Base-by-base conservation (phyloP, 2,888 invertebrate species). In the Parnassius apollo region DNA sequence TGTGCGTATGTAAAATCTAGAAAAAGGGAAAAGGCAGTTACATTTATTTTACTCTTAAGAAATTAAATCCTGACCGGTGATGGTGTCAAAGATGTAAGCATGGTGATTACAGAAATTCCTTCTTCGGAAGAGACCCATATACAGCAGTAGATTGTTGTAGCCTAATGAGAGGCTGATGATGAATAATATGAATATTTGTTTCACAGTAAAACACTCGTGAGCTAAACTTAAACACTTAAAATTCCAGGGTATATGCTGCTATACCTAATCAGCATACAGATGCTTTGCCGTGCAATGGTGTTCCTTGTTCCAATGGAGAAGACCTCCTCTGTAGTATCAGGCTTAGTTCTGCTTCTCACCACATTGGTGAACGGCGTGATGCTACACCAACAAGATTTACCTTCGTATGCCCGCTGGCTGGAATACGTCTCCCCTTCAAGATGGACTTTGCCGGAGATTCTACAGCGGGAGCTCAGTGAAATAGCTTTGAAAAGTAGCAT, bases 381-480 rank as follows among this genome's bases (percentile, higher is more conserved):
- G 67, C 76, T 96, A 44, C 96, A 96, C 74, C 92, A 93, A 4
- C 90, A 91, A 61, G 96, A 96, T 79, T 72, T 96, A 66, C 94
- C 95, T 1, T 77, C 87, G 22, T 94, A 95, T 75, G 93, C 94
- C 65, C 88, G 86, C 60, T 96, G 95, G 94, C 78, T 96, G 67
- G 93, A 94, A 70, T 93, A 93, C 70, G 90, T 94, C 54, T 95
- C 96, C 2, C 96, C 96, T 0, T 93, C 94, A 1, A 92, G 94
- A 62, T 97, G 96, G 96, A 81, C 95, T 2, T 76, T 96, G 69
- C 94, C 95, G 0, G 94, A 94, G 67, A 80, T 96, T 56, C 81
- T 95, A 60, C 92, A 92, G 64, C 90, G 93, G 67, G 96, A 96
- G 75, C 93, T 95, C 59, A 94, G 94, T 44, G 91, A 93, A 18